Evolutionary conservation across 1,140 invertebrate genomes (phyloP).

Genomic region (Globodera ellingtonae): DNA sequence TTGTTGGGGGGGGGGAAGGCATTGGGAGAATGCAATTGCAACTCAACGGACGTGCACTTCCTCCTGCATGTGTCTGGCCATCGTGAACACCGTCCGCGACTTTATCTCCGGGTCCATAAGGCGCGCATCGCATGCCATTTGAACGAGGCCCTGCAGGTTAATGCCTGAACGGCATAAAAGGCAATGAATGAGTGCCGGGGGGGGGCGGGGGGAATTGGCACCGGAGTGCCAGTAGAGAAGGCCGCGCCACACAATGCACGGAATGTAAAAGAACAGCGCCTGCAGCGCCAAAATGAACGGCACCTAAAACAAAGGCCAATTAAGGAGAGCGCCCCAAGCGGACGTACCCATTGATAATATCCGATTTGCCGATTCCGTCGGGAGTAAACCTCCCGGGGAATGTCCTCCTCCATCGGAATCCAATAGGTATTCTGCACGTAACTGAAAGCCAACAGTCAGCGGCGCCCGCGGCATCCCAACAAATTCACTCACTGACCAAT

Average conservation of each 20-base stretch:
- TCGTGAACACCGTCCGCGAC: slow-evolving; percentile 63
- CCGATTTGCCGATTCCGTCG: slow-evolving; percentile 63
- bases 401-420: slow-evolving; percentile 64
- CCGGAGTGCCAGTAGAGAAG: slow-evolving; percentile 65
- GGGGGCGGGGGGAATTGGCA: slow-evolving; percentile 5
- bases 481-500: slow-evolving; percentile 1
- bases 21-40: not conserved
- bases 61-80: slow-evolving; percentile 65
- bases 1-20: no score
- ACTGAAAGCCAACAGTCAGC: slow-evolving; percentile 19
- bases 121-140: slow-evolving; percentile 64
- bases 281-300: slow-evolving; percentile 66
- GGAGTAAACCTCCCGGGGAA: slow-evolving; percentile 63
- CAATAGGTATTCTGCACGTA: slow-evolving; percentile 66
- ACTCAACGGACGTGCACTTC: slow-evolving; percentile 58
- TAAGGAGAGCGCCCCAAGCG: not conserved
- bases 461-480: not conserved
- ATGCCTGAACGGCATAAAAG: slow-evolving; percentile 53
- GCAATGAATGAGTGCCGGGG: not conserved
- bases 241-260: slow-evolving; percentile 68
- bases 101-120: slow-evolving; percentile 64
- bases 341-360: slow-evolving; percentile 68
- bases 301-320: slow-evolving; percentile 40
- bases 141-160: slow-evolving; percentile 64
- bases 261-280: slow-evolving; percentile 70